Conservation (phyloP, 2,797 vertebrate species). For the Discoglossus pictus region DNA sequence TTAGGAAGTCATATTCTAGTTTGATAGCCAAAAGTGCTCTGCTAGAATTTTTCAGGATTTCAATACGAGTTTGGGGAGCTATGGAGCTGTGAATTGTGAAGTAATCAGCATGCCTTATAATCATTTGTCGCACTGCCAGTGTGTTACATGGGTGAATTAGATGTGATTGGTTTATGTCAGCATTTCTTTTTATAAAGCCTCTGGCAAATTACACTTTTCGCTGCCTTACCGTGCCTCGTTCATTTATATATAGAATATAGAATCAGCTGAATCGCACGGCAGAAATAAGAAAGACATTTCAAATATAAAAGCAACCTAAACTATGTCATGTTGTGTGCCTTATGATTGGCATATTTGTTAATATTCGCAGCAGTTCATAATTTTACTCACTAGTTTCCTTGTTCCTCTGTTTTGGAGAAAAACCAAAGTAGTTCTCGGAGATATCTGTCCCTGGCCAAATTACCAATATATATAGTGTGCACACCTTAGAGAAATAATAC, state of each 20-base stretch:
- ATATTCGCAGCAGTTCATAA: too few species aligned
- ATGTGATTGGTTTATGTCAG: constrained; percentile 45
- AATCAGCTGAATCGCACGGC: constrained; percentile 17
- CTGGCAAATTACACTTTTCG: constrained; percentile 33
- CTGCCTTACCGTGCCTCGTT: constrained; percentile 5
- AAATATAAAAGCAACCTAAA: too few species aligned
- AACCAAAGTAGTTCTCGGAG: too few species aligned
- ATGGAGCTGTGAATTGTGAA: constrained; percentile 30
- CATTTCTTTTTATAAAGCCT: constrained; percentile 35
- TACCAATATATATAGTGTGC: too few species aligned
- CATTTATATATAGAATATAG: constrained; percentile 18
- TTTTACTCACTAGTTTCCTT: too few species aligned
- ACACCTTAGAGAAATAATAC: too few species aligned
- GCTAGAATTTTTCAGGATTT: constrained; percentile 9
- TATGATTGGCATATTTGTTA: too few species aligned
- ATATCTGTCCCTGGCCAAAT: too few species aligned
- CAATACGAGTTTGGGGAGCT: constrained; percentile 21
- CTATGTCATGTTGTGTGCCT: too few species aligned
- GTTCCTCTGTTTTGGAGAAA: too few species aligned
- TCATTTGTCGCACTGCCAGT: constrained; percentile 33
- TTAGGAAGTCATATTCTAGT: constrained; percentile 8
- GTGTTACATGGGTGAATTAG: constrained; percentile 29
- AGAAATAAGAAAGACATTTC: too few species aligned
- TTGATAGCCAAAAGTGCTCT: neutral
- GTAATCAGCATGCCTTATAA: constrained; percentile 38